These are phyloP conservation scores for Struthio camelus DNA, from an alignment of 2,113 vertebrate species.

Conservation along the genomic window DNA sequence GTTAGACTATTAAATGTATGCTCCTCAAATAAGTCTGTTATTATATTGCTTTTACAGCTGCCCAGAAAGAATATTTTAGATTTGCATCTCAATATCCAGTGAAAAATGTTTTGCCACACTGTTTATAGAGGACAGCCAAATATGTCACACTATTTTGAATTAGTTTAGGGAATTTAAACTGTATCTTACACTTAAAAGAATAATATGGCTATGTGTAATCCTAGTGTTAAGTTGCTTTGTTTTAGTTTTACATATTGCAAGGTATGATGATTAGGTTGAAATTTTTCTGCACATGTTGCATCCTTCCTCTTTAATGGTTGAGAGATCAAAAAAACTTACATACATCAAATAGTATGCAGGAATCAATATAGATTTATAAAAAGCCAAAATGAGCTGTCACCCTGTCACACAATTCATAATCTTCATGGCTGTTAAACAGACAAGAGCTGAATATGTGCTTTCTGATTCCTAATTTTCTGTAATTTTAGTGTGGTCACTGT, in stretches of 20 bases:
- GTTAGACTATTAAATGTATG: background rate
- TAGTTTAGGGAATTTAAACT: background rate
- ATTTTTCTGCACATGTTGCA: background rate
- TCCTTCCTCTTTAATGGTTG: background rate
- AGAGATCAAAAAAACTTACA: background rate
- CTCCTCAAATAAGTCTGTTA: background rate
- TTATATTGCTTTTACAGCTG: background rate
- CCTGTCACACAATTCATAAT: background rate
- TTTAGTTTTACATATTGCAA: background rate
- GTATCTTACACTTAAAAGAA: background rate
- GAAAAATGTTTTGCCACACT: slow-evolving; percentile 28
- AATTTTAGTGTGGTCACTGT: background rate
- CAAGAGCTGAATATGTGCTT: background rate
- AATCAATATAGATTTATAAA: background rate
- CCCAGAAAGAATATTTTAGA: slow-evolving; percentile 9
- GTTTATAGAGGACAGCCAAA: background rate
- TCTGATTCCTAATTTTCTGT: background rate
- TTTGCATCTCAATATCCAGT: background rate
- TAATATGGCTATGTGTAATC: background rate
- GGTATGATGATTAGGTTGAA: background rate
- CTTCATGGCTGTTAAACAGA: background rate
- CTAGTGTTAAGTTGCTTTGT: background rate
- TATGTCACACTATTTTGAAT: background rate
- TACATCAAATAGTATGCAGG: background rate
- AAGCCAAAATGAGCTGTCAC: background rate